Base-by-base conservation (phyloP, 2,113 vertebrate species). In the Alexandromys fortis region DNA sequence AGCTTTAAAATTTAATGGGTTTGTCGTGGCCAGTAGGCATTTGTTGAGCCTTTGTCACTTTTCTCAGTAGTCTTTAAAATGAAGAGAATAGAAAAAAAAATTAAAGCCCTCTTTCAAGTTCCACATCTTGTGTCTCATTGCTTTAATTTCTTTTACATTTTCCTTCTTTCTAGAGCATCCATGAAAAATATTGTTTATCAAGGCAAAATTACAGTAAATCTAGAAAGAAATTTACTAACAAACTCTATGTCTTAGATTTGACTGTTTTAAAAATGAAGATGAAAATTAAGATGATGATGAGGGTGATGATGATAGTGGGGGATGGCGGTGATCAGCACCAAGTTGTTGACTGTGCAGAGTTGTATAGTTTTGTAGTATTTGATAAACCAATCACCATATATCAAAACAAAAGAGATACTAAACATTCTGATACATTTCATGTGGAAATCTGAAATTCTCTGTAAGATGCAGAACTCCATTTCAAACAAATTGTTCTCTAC, bases 281-380 rank as follows among this genome's bases (percentile, higher is more conserved):
- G 30, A 67, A n/a, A 38, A 38, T 30, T 7, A 78, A 49, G 45
- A 78, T 49, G 73, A 45, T 75, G 76, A 49, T 49, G 12, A 47
- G 4, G 24, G 26, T 92, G 14, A 24, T n/a, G 7, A 26, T 52
- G 7, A 22, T 58, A 58, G 19, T 58, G 19, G 58, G 58, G 21
- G 9, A 24, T 65, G 7, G 16, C 65, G 4, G 42, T 67, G 24
- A 73, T 70, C 68, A 95, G 4, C 5, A 85, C 14, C 47, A 30
- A 22, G 30, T 85, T 83, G 42, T 19, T 55, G 38, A 42, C 9
- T 92, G 22, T 42, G 24, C 6, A 30, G 75, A 13, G 82, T 88
- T 49, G 38, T 76, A 17, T 82, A 38, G 35, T 67, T 94, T 89
- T 93, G 9, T 91, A 67, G 55, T 61, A 86, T 83, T 95, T 91